Conservation (phyloP, 2,797 vertebrate genomes). For the Vultur gryphus region DNA sequence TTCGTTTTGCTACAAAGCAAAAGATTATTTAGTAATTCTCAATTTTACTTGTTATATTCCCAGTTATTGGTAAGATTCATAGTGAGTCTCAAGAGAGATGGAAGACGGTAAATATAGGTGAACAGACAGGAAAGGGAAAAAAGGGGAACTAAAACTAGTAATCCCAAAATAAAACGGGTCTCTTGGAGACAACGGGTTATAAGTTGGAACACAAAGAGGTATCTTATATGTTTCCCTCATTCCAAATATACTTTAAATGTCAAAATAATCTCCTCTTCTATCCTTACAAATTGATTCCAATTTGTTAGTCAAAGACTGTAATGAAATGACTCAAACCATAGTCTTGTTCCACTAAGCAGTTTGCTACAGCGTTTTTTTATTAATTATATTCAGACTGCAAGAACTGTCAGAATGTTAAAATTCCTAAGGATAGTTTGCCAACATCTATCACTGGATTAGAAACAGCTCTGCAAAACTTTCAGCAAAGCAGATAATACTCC, state of each 20-base stretch:
- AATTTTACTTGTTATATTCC: not conserved
- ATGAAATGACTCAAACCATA: conserved; percentile 27
- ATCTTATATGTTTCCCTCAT: not conserved
- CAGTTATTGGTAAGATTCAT: not conserved
- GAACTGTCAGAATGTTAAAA: conserved; percentile 52
- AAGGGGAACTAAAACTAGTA: not conserved
- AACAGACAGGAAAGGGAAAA: not conserved
- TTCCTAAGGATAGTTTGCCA: conserved; percentile 52
- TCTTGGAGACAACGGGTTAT: not conserved
- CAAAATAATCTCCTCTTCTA: conserved; percentile 3
- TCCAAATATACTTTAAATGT: conserved; percentile 10
- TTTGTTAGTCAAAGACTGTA: conserved; percentile 36
- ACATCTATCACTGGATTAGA: conserved; percentile 60
- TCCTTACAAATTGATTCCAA: conserved; percentile 13
- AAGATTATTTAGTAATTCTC: not conserved
- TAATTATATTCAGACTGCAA: conserved; percentile 35
- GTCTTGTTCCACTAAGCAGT: conserved; percentile 13
- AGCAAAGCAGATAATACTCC: conserved; percentile 62
- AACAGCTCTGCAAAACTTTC: conserved; percentile 61
- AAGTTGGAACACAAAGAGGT: not conserved
- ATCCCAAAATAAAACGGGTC: not conserved
- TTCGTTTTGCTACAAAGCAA: not conserved
- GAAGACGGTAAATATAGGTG: not conserved
- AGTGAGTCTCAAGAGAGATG: not conserved
- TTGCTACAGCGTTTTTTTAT: conserved; percentile 8